Conservation (phyloP, 2,888 invertebrate species). For the Epinotia nisella region DNA sequence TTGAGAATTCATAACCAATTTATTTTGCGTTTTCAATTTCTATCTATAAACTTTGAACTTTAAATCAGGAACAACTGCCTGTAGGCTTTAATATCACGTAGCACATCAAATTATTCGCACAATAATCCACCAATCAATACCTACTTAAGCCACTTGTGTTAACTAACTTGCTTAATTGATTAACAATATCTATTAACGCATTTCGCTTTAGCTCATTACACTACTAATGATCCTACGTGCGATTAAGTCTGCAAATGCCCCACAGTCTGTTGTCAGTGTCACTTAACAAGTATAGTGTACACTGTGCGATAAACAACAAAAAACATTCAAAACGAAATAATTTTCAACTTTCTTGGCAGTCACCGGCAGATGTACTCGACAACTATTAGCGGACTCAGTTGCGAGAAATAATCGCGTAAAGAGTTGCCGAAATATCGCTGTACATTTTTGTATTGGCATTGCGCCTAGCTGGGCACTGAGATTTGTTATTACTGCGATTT, state of each 20-base stretch:
- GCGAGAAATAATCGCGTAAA: slow-evolving; percentile 38
- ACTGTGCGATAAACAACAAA: slow-evolving; percentile 13
- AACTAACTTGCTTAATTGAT: slow-evolving; percentile 26
- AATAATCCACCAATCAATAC: slow-evolving; percentile 12
- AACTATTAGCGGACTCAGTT: slow-evolving; percentile 36
- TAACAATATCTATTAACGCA: slow-evolving; percentile 9
- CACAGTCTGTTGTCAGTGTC: neutral
- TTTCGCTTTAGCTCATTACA: neutral
- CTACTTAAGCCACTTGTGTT: slow-evolving; percentile 12
- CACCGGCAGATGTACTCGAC: slow-evolving; percentile 32
- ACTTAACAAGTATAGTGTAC: neutral
- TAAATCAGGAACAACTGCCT: neutral
- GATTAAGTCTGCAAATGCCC: neutral
- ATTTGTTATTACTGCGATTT: slow-evolving; percentile 40
- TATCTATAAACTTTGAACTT: neutral
- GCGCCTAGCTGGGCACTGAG: slow-evolving; percentile 34
- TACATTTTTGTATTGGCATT: slow-evolving; percentile 34
- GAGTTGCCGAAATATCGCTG: slow-evolving; percentile 33
- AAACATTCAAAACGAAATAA: slow-evolving; percentile 29
- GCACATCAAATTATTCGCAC: neutral
- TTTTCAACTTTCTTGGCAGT: slow-evolving; percentile 39
- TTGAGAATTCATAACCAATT: neutral
- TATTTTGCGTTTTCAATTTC: neutral
- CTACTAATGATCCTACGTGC: slow-evolving; percentile 6
- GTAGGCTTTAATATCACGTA: neutral